Percentiles rank a stretch among this genome's conserved stretches.
These are phyloP conservation scores for Aviceda subcristata DNA, from an alignment of 2,113 vertebrate genomes.

Conservation along the genomic window DNA sequence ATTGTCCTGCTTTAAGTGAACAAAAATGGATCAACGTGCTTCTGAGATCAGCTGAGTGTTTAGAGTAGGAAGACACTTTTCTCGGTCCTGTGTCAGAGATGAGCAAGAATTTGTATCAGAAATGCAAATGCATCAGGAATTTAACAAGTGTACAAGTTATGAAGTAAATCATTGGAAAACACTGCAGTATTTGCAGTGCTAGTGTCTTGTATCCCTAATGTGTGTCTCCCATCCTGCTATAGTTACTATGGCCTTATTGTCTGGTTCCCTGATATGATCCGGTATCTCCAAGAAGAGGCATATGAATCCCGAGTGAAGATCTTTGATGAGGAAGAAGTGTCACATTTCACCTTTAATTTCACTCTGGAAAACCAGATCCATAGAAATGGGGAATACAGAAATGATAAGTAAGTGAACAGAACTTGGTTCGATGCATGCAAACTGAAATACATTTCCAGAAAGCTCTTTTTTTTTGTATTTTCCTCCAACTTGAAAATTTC, in stretches of 20 bases:
- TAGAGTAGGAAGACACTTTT: neutral
- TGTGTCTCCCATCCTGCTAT: neutral
- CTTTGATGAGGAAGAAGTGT: constrained; percentile 85
- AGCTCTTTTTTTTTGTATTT: neutral
- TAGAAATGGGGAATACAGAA: constrained; percentile 85
- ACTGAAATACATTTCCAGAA: neutral
- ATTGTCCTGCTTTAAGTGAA: neutral
- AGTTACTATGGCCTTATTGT: constrained; percentile 95
- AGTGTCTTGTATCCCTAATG: neutral
- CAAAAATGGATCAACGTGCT: neutral
- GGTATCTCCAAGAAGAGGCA: constrained; percentile 90
- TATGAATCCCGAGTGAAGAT: constrained; percentile 85
- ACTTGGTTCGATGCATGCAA: neutral
- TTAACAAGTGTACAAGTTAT: neutral
- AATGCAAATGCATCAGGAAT: neutral
- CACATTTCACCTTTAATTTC: constrained; percentile 93
- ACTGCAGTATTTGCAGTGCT: neutral
- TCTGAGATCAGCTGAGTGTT: neutral
- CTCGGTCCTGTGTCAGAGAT: neutral
- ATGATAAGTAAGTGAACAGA: constrained; percentile 82
- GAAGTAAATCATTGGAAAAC: neutral
- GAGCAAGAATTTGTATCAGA: neutral
- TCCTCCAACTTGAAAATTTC: neutral
- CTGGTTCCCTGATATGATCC: constrained; percentile 99
- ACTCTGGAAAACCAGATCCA: constrained; percentile 96